A percentile compares a stretch with the other conserved stretches of the same genome.
phyloP scores from a whole-genome alignment of 2,113 vertebrate genomes.

The Bufo gargarizans region DNA sequence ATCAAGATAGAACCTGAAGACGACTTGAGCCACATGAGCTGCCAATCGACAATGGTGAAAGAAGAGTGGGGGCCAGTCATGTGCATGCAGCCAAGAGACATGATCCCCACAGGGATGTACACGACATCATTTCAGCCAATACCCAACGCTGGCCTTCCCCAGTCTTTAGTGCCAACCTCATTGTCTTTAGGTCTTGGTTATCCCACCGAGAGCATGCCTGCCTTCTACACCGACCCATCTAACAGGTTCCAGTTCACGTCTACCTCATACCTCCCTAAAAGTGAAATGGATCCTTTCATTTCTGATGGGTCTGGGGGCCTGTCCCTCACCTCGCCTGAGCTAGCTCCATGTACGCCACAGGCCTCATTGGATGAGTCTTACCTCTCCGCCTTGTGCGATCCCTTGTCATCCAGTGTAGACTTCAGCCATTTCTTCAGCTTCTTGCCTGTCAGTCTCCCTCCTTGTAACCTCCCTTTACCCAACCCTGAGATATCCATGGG shows the following conservation, averaged over 20 bases:
- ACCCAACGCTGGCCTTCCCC: conserved; percentile 77
- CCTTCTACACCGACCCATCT: conserved; percentile 80
- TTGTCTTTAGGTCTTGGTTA: conserved; percentile 81
- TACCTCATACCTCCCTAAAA: conserved; percentile 95
- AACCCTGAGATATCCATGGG: conserved; percentile 81
- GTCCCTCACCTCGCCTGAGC: conserved; percentile 84
- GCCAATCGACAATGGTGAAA: conserved; percentile 80
- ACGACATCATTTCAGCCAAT: conserved; percentile 80
- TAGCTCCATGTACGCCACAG: conserved; percentile 83
- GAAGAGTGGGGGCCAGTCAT: conserved; percentile 83
- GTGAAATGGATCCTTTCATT: conserved; percentile 94
- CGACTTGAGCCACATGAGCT: conserved; percentile 84
- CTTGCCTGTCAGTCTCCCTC: conserved; percentile 90
- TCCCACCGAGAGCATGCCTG: conserved; percentile 77
- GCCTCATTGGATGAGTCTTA: conserved; percentile 82
- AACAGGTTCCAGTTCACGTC: conserved; percentile 91
- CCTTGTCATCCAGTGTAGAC: conserved; percentile 88
- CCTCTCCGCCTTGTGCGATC: conserved; percentile 84
- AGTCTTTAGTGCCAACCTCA: conserved; percentile 80
- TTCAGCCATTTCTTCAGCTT: conserved; percentile 96
- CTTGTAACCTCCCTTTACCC: conserved; percentile 82
- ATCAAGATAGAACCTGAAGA: conserved; percentile 96
- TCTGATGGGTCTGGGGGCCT: conserved; percentile 89
- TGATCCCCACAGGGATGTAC: conserved; percentile 85
- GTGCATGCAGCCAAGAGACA: conserved; percentile 82